Evolutionary conservation across 64 coral and sea anemone genomes (phyloP).

Genomic region (Hydrozoanthus tunicans): DNA sequence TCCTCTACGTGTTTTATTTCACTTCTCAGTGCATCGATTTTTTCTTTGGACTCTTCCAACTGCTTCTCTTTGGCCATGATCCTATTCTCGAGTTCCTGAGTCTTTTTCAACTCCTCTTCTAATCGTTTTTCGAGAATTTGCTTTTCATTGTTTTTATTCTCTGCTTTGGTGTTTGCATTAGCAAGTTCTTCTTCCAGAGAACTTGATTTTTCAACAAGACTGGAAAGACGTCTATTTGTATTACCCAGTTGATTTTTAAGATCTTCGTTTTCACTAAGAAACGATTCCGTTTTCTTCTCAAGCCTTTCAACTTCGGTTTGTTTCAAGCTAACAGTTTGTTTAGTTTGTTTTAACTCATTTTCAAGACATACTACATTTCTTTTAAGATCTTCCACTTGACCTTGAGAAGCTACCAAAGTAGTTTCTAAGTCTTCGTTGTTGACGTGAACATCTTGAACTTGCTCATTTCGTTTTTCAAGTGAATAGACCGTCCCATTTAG

Average conservation of each 20-base stretch:
- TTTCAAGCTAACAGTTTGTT: slow-evolving; percentile 4
- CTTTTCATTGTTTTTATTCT: slow-evolving; percentile 28
- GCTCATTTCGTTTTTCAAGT: neutral
- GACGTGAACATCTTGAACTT: neutral
- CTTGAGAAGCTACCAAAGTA: slow-evolving; percentile 1
- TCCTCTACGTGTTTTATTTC: slow-evolving; percentile 32
- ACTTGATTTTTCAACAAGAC: neutral
- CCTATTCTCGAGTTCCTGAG: slow-evolving; percentile 5
- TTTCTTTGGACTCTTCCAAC: slow-evolving; percentile 39
- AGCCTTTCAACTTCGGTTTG: slow-evolving; percentile 28
- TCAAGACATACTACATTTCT: neutral
- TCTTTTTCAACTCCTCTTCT: slow-evolving; percentile 22
- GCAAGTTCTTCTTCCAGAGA: slow-evolving; percentile 39
- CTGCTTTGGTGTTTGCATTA: slow-evolving; percentile 9
- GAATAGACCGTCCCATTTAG: slow-evolving; percentile 36
- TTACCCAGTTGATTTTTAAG: slow-evolving; percentile 50
- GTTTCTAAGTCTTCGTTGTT: neutral
- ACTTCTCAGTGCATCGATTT: neutral
- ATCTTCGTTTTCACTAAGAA: slow-evolving; percentile 39
- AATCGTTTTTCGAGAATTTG: slow-evolving; percentile 46
- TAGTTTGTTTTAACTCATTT: neutral
- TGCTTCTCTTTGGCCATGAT: slow-evolving; percentile 10
- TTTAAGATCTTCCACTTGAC: neutral
- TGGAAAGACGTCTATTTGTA: neutral
- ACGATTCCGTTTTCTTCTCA: slow-evolving; percentile 33